Evolutionary conservation across 2,113 vertebrate species (phyloP).

Genomic region (Bambusicola thoracicus): DNA sequence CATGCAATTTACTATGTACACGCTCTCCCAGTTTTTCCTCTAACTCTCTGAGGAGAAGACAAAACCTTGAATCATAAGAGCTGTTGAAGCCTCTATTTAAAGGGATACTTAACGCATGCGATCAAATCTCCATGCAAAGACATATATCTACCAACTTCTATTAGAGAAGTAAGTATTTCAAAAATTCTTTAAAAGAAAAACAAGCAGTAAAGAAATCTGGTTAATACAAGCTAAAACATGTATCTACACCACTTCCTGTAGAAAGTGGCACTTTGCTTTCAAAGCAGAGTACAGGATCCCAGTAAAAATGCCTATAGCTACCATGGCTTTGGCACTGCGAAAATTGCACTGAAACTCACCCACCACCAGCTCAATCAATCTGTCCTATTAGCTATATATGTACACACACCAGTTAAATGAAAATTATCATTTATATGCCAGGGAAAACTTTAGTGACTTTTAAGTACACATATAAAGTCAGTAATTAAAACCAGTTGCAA

Average conservation of each 20-base stretch:
- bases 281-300: background rate
- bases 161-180: background rate
- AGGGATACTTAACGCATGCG: background rate
- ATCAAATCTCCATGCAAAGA: background rate
- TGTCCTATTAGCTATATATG: background rate
- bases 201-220: background rate
- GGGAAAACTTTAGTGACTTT: background rate
- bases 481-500: conserved; percentile 40
- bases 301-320: background rate
- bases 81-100: background rate
- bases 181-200: background rate
- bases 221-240: background rate
- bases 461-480: background rate
- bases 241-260: background rate
- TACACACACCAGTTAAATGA: background rate
- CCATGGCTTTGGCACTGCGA: background rate
- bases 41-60: background rate
- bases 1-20: background rate
- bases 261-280: background rate
- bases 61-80: background rate
- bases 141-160: background rate
- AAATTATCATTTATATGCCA: background rate
- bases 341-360: background rate
- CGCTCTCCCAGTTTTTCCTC: background rate
- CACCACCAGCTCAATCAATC: background rate